Evolutionary conservation across 2,113 vertebrate species (phyloP).

Genomic region (Plestiodon gilberti): DNA sequence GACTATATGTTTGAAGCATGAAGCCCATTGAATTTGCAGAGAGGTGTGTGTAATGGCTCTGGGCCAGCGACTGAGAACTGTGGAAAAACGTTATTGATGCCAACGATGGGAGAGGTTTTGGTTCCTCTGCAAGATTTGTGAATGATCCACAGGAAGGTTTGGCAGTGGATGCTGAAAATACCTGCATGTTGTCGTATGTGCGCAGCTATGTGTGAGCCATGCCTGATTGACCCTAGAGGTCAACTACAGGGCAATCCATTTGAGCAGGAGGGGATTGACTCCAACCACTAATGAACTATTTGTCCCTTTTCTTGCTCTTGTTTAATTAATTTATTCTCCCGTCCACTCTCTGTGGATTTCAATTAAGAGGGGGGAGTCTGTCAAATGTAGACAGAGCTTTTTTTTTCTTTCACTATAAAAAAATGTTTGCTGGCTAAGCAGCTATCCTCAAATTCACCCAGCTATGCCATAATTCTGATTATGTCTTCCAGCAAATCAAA

Average conservation of each 20-base stretch:
- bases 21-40: constrained; percentile 24
- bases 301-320: constrained; percentile 7
- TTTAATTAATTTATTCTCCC: constrained; percentile 1
- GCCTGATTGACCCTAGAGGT: constrained; percentile 5
- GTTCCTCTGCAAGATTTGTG: constrained; percentile 50
- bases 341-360: constrained; percentile 15
- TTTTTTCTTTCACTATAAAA: constrained; percentile 9
- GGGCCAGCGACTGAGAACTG: constrained; percentile 14
- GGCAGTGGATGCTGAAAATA: constrained; percentile 41
- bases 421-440: constrained; percentile 44
- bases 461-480: constrained; percentile 50
- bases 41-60: constrained; percentile 31
- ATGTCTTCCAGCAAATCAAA: constrained; percentile 69
- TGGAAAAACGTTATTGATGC: constrained; percentile 49
- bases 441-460: constrained; percentile 37
- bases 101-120: constrained; percentile 40
- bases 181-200: constrained; percentile 15
- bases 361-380: constrained; percentile 13
- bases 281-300: not conserved
- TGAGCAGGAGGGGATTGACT: not conserved
- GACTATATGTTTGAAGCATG: constrained; percentile 2
- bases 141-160: constrained; percentile 52
- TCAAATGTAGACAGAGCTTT: not conserved
- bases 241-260: not conserved
- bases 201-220: constrained; percentile 11